These are phyloP conservation scores for Pionites leucogaster DNA, from an alignment of 2,113 vertebrate genomes.

Conservation along the genomic window DNA sequence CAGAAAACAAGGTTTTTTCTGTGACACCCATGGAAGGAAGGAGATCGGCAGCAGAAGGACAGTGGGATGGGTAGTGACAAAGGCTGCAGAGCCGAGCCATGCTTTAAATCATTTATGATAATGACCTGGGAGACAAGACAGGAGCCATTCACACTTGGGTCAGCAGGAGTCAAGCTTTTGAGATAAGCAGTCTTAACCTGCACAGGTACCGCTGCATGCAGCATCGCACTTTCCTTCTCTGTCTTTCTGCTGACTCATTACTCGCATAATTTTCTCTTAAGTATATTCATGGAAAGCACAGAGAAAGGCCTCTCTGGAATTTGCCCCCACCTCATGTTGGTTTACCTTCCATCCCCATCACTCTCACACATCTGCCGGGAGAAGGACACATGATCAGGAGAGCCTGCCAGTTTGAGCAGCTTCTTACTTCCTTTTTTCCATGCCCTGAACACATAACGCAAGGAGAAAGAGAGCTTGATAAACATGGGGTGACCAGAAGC, in stretches of 20 bases:
- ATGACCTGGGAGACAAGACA: rapidly evolving
- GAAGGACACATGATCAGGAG: rapidly evolving
- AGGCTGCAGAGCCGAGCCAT: neutral
- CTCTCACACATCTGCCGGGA: neutral
- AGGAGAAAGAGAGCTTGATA: neutral
- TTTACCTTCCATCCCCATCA: neutral
- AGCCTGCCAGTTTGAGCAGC: neutral
- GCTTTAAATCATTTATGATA: neutral
- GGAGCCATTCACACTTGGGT: neutral
- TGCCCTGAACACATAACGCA: neutral
- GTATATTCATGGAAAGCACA: neutral
- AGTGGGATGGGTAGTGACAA: neutral
- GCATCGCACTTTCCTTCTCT: rapidly evolving
- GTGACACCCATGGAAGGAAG: neutral
- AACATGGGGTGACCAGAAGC: neutral
- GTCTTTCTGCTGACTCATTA: neutral
- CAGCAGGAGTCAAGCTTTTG: neutral
- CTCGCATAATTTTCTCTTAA: neutral
- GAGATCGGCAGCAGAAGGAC: neutral
- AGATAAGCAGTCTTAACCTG: neutral
- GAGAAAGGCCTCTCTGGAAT: neutral
- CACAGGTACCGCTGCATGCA: rapidly evolving
- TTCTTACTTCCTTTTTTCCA: neutral
- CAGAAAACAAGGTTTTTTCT: neutral
- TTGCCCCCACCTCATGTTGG: neutral